These are phyloP conservation scores for Cerceris ruficornis DNA, from an alignment of 2,888 invertebrate genomes.

Conservation along the genomic window DNA sequence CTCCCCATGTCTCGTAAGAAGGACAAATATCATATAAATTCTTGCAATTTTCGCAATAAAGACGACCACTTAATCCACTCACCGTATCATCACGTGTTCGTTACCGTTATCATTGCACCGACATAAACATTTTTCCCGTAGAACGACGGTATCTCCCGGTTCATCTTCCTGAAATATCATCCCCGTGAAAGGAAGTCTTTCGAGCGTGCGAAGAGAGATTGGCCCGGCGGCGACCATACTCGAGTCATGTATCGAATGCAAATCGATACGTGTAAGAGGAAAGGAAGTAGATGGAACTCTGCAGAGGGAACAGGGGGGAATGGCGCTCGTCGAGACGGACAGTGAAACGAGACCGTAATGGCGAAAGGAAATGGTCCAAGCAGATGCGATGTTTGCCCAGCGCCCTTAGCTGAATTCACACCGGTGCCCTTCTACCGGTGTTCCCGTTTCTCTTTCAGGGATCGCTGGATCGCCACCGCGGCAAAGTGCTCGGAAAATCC, in stretches of 20 bases:
- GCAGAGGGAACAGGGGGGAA: not conserved
- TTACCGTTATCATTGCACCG: not conserved
- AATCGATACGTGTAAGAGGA: slow-evolving; percentile 52
- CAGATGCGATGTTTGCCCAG: slow-evolving; percentile 56
- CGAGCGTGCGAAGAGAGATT: slow-evolving; percentile 48
- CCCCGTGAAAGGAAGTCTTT: slow-evolving; percentile 33
- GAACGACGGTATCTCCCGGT: not conserved
- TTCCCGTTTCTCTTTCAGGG: slow-evolving; percentile 6
- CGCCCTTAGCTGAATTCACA: slow-evolving; percentile 41
- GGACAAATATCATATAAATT: no score
- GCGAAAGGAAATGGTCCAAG: slow-evolving; percentile 60
- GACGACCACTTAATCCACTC: not conserved
- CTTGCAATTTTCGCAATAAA: not conserved
- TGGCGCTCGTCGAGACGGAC: slow-evolving; percentile 28
- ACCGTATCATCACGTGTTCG: not conserved
- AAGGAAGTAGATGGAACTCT: not conserved
- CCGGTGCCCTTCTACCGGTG: slow-evolving; percentile 19
- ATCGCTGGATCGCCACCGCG: slow-evolving; percentile 30
- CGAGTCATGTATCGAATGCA: slow-evolving; percentile 49
- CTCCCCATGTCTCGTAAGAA: no score
- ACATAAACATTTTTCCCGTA: not conserved
- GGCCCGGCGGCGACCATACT: slow-evolving; percentile 20
- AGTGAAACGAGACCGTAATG: slow-evolving; percentile 50
- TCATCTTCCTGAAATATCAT: slow-evolving; percentile 46
- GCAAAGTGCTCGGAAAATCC: slow-evolving; percentile 68